These are phyloP conservation scores for Drosophila leontia DNA, from an alignment of 1,140 invertebrate species.

Conservation along the genomic window DNA sequence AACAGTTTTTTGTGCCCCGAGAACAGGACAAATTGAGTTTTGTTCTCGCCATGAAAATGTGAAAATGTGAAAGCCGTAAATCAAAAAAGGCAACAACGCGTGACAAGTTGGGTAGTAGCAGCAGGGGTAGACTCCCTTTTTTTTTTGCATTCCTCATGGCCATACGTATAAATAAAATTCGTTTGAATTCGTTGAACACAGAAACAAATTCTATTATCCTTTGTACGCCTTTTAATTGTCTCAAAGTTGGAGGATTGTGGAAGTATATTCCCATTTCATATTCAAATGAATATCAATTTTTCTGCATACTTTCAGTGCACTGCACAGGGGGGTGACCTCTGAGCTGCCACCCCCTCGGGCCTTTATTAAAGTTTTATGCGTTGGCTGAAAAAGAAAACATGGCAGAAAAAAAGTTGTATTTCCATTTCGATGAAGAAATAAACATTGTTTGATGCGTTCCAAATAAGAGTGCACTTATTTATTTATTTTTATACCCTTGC, in stretches of 20 bases:
- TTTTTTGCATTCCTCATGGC: conserved; percentile 4
- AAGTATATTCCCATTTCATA: not conserved
- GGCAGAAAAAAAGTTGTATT: not conserved
- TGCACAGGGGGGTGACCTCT: no score
- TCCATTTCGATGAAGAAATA: not conserved
- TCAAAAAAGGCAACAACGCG: conserved; percentile 24
- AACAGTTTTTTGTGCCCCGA: conserved; percentile 34
- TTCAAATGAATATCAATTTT: not conserved
- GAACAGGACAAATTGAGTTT: conserved; percentile 40
- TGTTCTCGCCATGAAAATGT: conserved; percentile 22
- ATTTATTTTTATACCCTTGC: no score
- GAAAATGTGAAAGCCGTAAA: conserved; percentile 23
- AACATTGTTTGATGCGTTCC: not conserved
- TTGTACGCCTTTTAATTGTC: not conserved
- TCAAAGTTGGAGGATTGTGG: not conserved
- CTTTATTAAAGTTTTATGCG: conserved; percentile 15
- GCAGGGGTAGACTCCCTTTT: not conserved
- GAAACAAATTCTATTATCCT: conserved; percentile 1
- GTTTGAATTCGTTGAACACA: conserved; percentile 2
- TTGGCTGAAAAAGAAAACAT: not conserved
- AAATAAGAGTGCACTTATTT: no score
- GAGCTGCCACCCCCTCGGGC: not conserved
- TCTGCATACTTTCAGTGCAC: not conserved
- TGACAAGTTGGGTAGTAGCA: conserved; percentile 13
- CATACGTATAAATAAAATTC: conserved; percentile 16